Evolutionary conservation across 2,797 vertebrate species (phyloP), one percentile per base, ranked within the genome.

Genomic region (Microhierax caerulescens): DNA sequence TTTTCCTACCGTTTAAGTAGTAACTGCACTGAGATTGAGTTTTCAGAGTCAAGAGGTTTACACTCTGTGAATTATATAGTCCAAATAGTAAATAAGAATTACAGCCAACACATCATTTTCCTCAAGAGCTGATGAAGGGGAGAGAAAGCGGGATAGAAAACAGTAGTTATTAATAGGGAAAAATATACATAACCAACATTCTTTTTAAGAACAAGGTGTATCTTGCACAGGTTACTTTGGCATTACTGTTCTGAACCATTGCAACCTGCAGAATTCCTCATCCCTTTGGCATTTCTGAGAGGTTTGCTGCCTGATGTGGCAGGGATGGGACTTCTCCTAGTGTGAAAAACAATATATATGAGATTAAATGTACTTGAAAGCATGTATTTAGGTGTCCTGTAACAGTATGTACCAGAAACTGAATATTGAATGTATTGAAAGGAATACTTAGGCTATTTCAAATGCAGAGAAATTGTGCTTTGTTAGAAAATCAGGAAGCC

Each of bases 1-100:
- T 97, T 91, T 88, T 27, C 76, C 53, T 93, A 56, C 67, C 19
- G n/a, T 92, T 92, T 95, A 87, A 59, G 51, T 78, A 70, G 87
- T 63, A 86, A 41, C 59, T 91, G 77, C 84, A 36, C 56, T 61
- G 72, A 60, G 91, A 95, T 78, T 76, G 86, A 88, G n/a, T 84
- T 96, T 94, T 93, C 69, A 48, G 78, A 77, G 70, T 72, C 14
- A 32, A 5, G 13, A 59, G 61, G 30, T 72, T 80, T 88, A n/a
- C 18, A 43, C 14, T 76, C n/a, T 13, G 54, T 87, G 41, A 89
- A 13, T 28, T 32, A 25, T 22, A 13, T 34, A 60, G 9, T 64
- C 18, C 54, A 90, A 21, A 53, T 1, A 54, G 28, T 67, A 86
- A 92, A 76, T 76, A 85, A 36, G 48, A 67, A 9, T 86, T 76